Base-by-base conservation (phyloP, 1,140 invertebrate species). In the Neodiprion lecontei region DNA sequence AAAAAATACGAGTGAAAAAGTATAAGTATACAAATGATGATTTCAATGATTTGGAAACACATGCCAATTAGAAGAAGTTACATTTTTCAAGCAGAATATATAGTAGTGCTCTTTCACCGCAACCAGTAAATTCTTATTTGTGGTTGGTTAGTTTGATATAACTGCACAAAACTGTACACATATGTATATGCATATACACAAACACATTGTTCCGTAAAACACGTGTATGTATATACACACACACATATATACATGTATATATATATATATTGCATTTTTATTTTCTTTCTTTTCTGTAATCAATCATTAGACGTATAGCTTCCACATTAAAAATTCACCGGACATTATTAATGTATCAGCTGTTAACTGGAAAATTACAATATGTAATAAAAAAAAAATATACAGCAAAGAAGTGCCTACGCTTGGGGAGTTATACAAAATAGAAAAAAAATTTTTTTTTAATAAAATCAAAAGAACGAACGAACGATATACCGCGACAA, bases 111-210 rank as follows among this genome's bases (percentile, higher is more conserved):
- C 83, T 88, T 87, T 85, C 83, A 88, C 87, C 87, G 85, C 86
- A 88, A 88, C 87, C 88, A 88, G 84, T 79, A 77, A 72, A 71
- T 71, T 78, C 53, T 82, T 70, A 76, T 81, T 80, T 79, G 77
- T 86, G 79, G 81, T 87, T 87, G 87, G 85, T 88, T 88, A 88
- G 87, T 88, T 86, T 86, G 86, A 86, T 88, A 88, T 88, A 87
- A 88, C 85, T 88, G 86, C 86, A 88, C 86, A 88, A 87, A 85
- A 61, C n/a, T 61, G n/a, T 61, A 17, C 11, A 61, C n/a, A 14
- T 61, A 61, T 61, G 53, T 61, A 61, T 17, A 14, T 61, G 11
- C n/a, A 9, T 14, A 61, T 14, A 61, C n/a, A 61, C 5, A 14
- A 61, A 61, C 53, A 61, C n/a, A 17, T 17, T 7, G 11, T 61